Evolutionary conservation across 2,888 invertebrate species (phyloP), one percentile per base, ranked within the genome.

Genomic region (Agrochola lota): DNA sequence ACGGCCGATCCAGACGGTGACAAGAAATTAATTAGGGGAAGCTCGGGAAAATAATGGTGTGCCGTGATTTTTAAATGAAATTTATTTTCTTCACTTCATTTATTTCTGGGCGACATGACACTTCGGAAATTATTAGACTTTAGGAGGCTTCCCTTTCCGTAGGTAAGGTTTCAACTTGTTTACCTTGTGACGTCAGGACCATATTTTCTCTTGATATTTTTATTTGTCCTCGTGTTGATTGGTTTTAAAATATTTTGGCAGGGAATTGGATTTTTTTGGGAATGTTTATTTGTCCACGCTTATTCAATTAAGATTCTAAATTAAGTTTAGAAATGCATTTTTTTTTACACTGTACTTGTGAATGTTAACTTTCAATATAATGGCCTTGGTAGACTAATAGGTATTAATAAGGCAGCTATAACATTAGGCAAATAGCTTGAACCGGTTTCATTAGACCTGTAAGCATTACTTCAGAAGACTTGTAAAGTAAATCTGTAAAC

Each of bases 1-100:
- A 92, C 95, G 93, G 94, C 93, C 95, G 94, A 94, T 95, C 93
- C 94, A 94, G 95, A 94, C 96, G 95, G 95, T 96, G 96, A 96
- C 96, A 96, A 94, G 96, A 96, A 96, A 96, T 96, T 96, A 96
- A 96, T 96, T 96, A 96, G 96, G 95, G 95, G 95, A 95, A 95
- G 94, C 94, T 92, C 91, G 93, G 94, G 94, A 95, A 95, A 96
- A 96, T 96, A 96, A 96, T 96, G 96, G 96, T 94, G 91, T 90
- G 94, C 94, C 95, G 95, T 95, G 96, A 96, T 96, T 96, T 96
- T 96, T 96, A 96, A 96, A 96, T 95, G 95, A 95, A 96, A 96
- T 96, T 96, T 95, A 96, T 95, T 96, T 95, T 95, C 95, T 95
- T 90, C 96, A 95, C 94, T 96, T 96, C 96, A 96, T 96, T 96